These are phyloP conservation scores for Speoplatyrhinus poulsoni DNA, from an alignment of 2,113 vertebrate species.

Conservation along the genomic window DNA sequence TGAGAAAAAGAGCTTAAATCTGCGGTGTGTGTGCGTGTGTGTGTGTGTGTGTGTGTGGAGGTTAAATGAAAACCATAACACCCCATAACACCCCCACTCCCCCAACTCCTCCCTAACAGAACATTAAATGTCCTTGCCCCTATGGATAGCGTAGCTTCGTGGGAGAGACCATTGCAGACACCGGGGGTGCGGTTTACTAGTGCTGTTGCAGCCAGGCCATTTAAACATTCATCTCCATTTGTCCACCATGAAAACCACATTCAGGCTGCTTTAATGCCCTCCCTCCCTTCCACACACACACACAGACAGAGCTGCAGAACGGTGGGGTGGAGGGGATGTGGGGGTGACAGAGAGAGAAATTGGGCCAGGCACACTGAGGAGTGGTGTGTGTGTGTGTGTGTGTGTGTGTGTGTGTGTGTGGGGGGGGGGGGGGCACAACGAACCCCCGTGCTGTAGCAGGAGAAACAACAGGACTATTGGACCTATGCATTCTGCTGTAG, in stretches of 20 bases:
- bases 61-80: neutral
- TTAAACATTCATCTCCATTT: neutral
- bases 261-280: constrained; percentile 20
- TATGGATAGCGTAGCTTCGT: constrained; percentile 1
- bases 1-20: neutral
- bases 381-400: too few species aligned
- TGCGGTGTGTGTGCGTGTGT: neutral
- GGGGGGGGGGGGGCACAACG: too few species aligned
- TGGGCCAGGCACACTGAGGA: too few species aligned
- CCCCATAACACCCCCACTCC: constrained; percentile 3
- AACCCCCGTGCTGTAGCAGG: too few species aligned
- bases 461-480: too few species aligned
- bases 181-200: neutral
- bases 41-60: too few species aligned
- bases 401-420: too few species aligned
- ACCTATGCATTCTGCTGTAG: too few species aligned
- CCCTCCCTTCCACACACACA: constrained; percentile 6
- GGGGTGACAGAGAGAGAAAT: too few species aligned
- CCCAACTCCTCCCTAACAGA: neutral
- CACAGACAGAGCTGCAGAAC: too few species aligned
- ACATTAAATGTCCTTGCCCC: neutral
- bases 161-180: neutral
- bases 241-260: constrained; percentile 14
- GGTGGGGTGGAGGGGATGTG: too few species aligned
- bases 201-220: neutral